A percentile compares a stretch with the other conserved stretches of the same genome.
phyloP scores from a whole-genome alignment of 2,888 invertebrate species.

The Theretra japonica region DNA sequence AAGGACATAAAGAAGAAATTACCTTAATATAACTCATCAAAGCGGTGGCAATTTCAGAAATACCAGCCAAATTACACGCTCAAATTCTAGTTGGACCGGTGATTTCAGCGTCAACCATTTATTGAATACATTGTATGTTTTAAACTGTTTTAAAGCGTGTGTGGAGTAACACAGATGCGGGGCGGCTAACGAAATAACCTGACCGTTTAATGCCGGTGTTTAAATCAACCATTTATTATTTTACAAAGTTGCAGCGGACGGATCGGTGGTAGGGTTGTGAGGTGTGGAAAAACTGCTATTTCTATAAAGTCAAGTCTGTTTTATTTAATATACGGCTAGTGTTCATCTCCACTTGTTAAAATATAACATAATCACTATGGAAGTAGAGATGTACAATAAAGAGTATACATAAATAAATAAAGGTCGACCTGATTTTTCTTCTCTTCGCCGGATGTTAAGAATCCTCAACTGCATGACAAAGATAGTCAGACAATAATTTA shows the following conservation, averaged over 20 bases:
- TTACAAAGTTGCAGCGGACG: constrained; percentile 25
- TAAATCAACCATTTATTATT: constrained; percentile 22
- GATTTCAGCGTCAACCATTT: not conserved
- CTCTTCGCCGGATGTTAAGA: too few species aligned
- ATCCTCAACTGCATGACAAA: too few species aligned
- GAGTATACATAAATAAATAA: too few species aligned
- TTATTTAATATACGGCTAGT: too few species aligned
- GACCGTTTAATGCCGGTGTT: constrained; percentile 17
- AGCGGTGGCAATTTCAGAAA: constrained; percentile 5
- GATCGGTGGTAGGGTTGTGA: not conserved
- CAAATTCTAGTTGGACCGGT: not conserved
- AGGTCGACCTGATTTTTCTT: too few species aligned
- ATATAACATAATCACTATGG: too few species aligned
- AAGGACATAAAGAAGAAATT: not conserved
- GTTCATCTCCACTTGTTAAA: too few species aligned
- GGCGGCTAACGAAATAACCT: constrained; percentile 22
- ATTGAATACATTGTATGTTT: constrained; percentile 20
- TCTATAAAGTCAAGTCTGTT: too few species aligned
- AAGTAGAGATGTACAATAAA: too few species aligned
- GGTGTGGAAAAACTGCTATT: too few species aligned
- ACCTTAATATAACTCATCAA: not conserved
- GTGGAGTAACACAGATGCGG: constrained; percentile 24
- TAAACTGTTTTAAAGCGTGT: constrained; percentile 18
- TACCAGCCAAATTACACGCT: not conserved
- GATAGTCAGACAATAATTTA: too few species aligned